These are phyloP conservation scores for Pristionchus pacificus DNA, from an alignment of 1,140 invertebrate species.

Conservation along the genomic window DNA sequence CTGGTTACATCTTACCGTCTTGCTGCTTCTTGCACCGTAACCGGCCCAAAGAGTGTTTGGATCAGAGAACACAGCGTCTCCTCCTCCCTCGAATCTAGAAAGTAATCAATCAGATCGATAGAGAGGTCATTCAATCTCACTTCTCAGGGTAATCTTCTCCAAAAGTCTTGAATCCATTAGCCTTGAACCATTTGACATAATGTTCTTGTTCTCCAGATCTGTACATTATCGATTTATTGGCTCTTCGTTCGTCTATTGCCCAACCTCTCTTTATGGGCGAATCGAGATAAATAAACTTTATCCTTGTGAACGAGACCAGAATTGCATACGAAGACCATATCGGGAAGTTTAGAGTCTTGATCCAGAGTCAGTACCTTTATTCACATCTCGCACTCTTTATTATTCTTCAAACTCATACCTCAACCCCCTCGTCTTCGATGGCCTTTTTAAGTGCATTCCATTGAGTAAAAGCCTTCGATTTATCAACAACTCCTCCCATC, in stretches of 20 bases:
- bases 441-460: conserved; percentile 46
- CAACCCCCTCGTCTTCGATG: conserved; percentile 51
- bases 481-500: conserved; percentile 54
- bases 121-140: neutral
- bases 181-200: conserved; percentile 51
- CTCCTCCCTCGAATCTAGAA: conserved; percentile 50
- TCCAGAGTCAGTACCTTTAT: conserved; percentile 50
- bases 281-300: conserved; percentile 53
- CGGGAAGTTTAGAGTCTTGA: conserved; percentile 45
- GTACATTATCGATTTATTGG: neutral
- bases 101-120: neutral
- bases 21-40: conserved; percentile 44
- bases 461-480: conserved; percentile 44
- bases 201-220: conserved; percentile 48
- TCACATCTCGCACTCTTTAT: neutral
- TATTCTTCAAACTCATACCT: conserved; percentile 30
- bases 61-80: conserved; percentile 51
- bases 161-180: conserved; percentile 44
- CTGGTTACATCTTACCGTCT: conserved; percentile 33
- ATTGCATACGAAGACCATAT: conserved; percentile 56
- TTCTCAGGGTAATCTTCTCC: conserved; percentile 46
- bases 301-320: conserved; percentile 45
- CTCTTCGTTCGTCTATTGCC: neutral
- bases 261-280: conserved; percentile 48
- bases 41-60: conserved; percentile 54